Percentiles rank a stretch among this genome's conserved stretches.
Evolutionary conservation across 1,140 invertebrate genomes (phyloP).

Genomic region (Drosophila watanabei): DNA sequence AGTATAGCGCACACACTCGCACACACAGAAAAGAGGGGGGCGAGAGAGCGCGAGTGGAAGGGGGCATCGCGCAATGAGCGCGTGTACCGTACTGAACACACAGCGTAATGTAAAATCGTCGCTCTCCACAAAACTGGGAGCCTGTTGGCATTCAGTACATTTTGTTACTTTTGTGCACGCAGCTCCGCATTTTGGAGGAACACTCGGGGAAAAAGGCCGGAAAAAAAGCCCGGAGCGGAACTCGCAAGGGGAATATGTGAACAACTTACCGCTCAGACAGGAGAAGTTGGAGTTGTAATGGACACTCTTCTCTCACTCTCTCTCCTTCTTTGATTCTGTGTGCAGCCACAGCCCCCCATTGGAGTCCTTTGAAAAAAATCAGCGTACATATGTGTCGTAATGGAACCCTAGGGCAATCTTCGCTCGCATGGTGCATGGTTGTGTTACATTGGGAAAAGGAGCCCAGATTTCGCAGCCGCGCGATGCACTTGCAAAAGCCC

Average conservation of each 20-base stretch:
- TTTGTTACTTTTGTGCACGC: conserved; percentile 85
- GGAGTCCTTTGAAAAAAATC: conserved; percentile 34
- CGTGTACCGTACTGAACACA: conserved; percentile 69
- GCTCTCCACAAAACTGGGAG: conserved; percentile 65
- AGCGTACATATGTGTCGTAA: conserved; percentile 66
- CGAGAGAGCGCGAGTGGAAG: conserved; percentile 24
- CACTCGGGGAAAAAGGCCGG: conserved; percentile 15
- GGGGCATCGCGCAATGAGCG: conserved; percentile 72
- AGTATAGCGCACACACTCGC: conserved; percentile 59
- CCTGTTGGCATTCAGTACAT: conserved; percentile 85
- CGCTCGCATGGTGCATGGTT: conserved; percentile 85
- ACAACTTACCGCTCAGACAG: background rate
- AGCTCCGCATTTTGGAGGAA: conserved; percentile 46
- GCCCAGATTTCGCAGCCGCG: conserved; percentile 79
- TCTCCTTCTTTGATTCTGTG: background rate
- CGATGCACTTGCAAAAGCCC: conserved; percentile 67
- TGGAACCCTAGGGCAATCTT: conserved; percentile 71
- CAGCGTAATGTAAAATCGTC: conserved; percentile 82
- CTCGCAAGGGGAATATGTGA: conserved; percentile 20
- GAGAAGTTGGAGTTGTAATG: conserved; percentile 43
- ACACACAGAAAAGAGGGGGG: conserved; percentile 24
- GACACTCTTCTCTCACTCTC: background rate
- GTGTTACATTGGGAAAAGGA: conserved; percentile 85
- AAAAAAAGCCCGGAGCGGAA: conserved; percentile 20
- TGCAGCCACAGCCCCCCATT: conserved; percentile 22